These are phyloP conservation scores for Lycocerus yunnanus DNA, from an alignment of 2,888 invertebrate species.

Conservation along the genomic window DNA sequence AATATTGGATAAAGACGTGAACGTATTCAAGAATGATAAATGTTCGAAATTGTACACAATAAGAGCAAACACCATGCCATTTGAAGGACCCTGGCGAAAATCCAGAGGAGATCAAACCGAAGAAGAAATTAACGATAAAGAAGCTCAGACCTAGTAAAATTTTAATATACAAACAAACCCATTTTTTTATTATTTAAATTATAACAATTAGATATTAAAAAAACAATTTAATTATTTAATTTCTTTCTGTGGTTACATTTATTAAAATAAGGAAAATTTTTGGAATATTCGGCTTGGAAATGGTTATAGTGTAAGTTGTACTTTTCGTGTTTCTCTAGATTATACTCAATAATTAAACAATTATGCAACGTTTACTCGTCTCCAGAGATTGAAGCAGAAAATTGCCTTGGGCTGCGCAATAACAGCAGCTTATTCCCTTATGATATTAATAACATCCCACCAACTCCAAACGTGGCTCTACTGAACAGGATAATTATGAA, in stretches of 20 bases:
- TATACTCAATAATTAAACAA: constrained; percentile 59
- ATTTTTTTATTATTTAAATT: background rate
- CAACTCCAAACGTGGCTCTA: constrained; percentile 11
- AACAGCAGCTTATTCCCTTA: constrained; percentile 57
- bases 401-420: constrained; percentile 56
- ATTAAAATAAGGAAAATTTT: background rate
- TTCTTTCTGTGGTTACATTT: too few relatives aligned
- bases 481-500: background rate
- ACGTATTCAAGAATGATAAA: background rate
- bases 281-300: background rate
- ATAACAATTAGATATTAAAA: background rate
- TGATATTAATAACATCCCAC: constrained; percentile 55
- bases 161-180: too few relatives aligned
- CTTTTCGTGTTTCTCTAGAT: constrained; percentile 48
- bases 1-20: background rate
- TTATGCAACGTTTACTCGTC: constrained; percentile 56
- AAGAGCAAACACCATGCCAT: background rate
- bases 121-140: background rate
- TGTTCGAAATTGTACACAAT: background rate
- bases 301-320: constrained; percentile 35
- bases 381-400: constrained; percentile 51
- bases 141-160: too few relatives aligned
- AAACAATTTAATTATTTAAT: too few relatives aligned
- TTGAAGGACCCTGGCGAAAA: background rate
- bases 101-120: background rate